A percentile compares a stretch with the other conserved stretches of the same genome.
Evolutionary conservation across 2,888 invertebrate genomes (phyloP).

Genomic region (Phengaris arion): DNA sequence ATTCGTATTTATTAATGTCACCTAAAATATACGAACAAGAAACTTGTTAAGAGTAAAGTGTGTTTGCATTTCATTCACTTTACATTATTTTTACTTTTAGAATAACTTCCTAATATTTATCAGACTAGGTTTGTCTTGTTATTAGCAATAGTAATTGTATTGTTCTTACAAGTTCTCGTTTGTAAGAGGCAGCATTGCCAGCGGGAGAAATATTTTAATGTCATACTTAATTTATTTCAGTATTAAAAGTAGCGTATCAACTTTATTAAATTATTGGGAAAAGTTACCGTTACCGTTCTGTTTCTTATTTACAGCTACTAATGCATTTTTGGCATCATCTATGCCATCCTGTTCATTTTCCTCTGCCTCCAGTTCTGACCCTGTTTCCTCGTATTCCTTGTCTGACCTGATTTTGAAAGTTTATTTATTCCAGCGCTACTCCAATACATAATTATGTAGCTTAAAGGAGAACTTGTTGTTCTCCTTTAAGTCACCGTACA

Average conservation of each 20-base stretch:
- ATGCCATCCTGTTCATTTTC: slow-evolving; percentile 83
- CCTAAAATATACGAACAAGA: slow-evolving; percentile 45
- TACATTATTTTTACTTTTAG: neutral
- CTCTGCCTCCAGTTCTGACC: slow-evolving; percentile 85
- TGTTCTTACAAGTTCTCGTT: too few species aligned
- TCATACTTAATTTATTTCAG: neutral
- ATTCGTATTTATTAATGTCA: slow-evolving; percentile 63
- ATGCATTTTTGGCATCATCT: slow-evolving; percentile 73
- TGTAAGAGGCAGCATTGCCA: too few species aligned
- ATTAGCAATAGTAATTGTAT: too few species aligned
- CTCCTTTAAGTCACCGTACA: too few species aligned
- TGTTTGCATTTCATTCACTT: neutral
- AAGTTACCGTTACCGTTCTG: slow-evolving; percentile 58
- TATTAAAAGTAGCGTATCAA: neutral
- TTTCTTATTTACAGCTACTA: slow-evolving; percentile 60
- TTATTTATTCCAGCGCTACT: neutral
- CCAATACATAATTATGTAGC: too few species aligned
- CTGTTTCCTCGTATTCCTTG: slow-evolving; percentile 83
- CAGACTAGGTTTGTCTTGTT: neutral
- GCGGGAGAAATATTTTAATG: too few species aligned
- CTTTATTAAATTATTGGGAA: neutral
- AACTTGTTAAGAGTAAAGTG: neutral
- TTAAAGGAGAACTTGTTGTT: too few species aligned
- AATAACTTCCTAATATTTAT: too few species aligned
- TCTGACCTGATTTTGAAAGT: slow-evolving; percentile 75